These are phyloP conservation scores for Bubalus kerabau DNA, from an alignment of 2,113 vertebrate species.

Conservation along the genomic window DNA sequence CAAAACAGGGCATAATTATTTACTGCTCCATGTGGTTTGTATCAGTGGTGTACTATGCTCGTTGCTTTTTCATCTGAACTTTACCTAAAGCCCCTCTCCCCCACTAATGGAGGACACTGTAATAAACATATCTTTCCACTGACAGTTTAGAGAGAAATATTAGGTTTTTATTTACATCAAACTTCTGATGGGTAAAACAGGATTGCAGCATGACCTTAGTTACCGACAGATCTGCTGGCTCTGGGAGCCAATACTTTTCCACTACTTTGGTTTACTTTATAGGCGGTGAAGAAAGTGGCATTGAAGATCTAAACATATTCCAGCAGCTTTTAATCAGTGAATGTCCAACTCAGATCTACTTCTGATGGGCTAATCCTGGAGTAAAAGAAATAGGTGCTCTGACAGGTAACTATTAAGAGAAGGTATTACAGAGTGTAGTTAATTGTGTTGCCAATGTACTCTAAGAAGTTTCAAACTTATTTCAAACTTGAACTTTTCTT, in stretches of 20 bases:
- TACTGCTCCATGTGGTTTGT: constrained; percentile 39
- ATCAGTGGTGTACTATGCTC: constrained; percentile 42
- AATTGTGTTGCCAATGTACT: constrained; percentile 63
- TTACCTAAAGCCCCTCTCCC: constrained; percentile 51
- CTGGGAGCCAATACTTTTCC: constrained; percentile 30
- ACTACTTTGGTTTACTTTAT: constrained; percentile 61
- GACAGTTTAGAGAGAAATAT: constrained; percentile 75
- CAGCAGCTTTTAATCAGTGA: constrained; percentile 27
- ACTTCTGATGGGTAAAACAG: constrained; percentile 62
- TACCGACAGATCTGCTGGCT: neutral
- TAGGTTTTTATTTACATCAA: constrained; percentile 73
- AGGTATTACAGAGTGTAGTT: constrained; percentile 51
- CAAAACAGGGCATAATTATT: constrained; percentile 45
- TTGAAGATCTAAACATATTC: constrained; percentile 50
- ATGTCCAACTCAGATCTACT: constrained; percentile 60
- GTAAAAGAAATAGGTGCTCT: constrained; percentile 62
- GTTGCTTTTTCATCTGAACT: constrained; percentile 66
- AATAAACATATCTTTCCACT: constrained; percentile 79
- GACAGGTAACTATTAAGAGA: constrained; percentile 73
- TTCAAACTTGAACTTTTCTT: constrained; percentile 60
- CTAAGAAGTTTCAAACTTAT: constrained; percentile 60
- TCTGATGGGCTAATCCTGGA: constrained; percentile 65
- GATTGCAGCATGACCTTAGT: neutral
- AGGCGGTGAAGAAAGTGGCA: constrained; percentile 49
- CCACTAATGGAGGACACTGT: constrained; percentile 38